Base-by-base conservation (phyloP, 2,797 vertebrate genomes). In the Etheostoma perlongum region DNA sequence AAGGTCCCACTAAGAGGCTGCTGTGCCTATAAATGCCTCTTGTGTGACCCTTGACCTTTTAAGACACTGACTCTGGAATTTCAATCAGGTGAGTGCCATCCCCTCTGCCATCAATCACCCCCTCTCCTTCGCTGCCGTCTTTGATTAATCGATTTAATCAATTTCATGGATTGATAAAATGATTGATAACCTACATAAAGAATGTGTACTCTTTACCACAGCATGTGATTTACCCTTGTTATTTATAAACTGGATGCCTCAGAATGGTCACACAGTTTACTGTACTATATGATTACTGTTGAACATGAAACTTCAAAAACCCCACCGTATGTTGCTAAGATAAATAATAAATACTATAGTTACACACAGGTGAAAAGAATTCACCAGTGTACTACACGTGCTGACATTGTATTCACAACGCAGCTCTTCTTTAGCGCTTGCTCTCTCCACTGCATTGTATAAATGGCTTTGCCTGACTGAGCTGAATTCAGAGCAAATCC, bases 51-150 rank as follows among this genome's bases (percentile, higher is more conserved):
- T 83, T 92, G 85, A 95, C 88, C 93, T 95, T 91, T 94, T 80
- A 62, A 88, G 86, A 90, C 72, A 87, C 81, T 54, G 25, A 87
- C 84, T 87, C 78, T 74, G 84, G 93, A 92, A 94, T 95, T 90
- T 86, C 82, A 91, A 93, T 90, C 85, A 92, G 89, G 84, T 64
- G 19, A 14, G 51, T 54, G 63, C 61, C 67, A 21, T 76, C 67
- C 40, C 16, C 23, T 69, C 61, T 2, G 0, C 19, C 74, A 91
- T 91, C 85, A 74, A 92, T 92, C 92, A 89, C 66, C 18, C 23
- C 68, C 70, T 76, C 54, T 76, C 81, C 82, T 74, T 53, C 59
- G 10, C 72, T 74, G 74, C 79, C 70, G 64, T 67, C 48, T 64
- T 55, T 79, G 76, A 89, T 87, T 61, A 85, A 90, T 88, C 42